A percentile compares a stretch with the other conserved stretches of the same genome.
These are phyloP conservation scores for Ptychadena robeensis DNA, from an alignment of 2,797 vertebrate species.

Conservation along the genomic window DNA sequence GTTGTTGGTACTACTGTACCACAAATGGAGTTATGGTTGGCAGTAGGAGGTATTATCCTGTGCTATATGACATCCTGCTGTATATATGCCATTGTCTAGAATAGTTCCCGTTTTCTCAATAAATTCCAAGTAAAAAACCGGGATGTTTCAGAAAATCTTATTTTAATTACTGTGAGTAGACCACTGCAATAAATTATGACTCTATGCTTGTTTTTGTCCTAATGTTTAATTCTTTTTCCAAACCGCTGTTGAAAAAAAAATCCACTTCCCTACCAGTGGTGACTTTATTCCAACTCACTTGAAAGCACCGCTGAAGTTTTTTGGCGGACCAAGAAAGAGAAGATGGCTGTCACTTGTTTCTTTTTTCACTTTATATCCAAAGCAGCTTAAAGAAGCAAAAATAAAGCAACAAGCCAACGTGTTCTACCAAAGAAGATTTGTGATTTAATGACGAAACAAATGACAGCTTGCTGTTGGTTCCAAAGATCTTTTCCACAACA, in stretches of 20 bases:
- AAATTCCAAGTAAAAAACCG: too few species aligned
- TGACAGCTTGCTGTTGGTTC: neutral
- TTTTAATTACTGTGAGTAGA: too few species aligned
- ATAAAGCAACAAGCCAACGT: neutral
- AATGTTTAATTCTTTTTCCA: constrained; percentile 8
- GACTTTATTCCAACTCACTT: constrained; percentile 10
- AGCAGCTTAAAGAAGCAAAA: neutral
- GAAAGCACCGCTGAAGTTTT: neutral
- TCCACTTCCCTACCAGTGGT: constrained; percentile 19
- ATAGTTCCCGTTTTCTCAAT: too few species aligned
- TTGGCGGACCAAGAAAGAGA: constrained; percentile 27
- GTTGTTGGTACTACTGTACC: too few species aligned
- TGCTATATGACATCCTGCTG: too few species aligned
- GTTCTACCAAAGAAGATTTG: constrained; percentile 8
- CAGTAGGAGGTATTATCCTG: too few species aligned
- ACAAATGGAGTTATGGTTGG: too few species aligned
- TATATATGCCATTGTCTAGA: too few species aligned
- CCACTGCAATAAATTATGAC: neutral
- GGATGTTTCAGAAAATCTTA: too few species aligned
- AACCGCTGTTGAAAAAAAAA: constrained; percentile 15
- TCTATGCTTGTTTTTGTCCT: neutral
- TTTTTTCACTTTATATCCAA: constrained; percentile 34
- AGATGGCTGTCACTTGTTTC: neutral
- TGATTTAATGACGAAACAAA: constrained; percentile 14
- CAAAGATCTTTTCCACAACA: constrained; percentile 22